phyloP scores from a whole-genome alignment of 2,113 vertebrate genomes.

The Eclectus roratus region DNA sequence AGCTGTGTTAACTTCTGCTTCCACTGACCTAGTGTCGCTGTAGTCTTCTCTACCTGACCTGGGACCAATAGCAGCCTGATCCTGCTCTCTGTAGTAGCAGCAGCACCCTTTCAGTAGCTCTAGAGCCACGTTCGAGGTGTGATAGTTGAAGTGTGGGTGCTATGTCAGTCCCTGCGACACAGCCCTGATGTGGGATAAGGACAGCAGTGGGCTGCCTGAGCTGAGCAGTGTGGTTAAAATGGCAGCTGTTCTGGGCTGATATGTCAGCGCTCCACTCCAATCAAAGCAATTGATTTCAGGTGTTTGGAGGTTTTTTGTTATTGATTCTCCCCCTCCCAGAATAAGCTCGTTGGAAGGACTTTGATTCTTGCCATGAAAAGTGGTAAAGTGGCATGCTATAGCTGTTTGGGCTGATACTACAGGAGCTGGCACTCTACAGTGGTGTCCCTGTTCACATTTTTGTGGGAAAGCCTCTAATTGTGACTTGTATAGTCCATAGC shows the following conservation, averaged over 20 bases:
- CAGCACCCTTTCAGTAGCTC: neutral
- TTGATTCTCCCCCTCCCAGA: accelerated
- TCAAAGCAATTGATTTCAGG: neutral
- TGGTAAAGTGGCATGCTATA: neutral
- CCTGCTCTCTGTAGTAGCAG: neutral
- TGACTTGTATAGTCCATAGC: neutral
- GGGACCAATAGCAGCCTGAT: neutral
- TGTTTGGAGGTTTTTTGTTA: neutral
- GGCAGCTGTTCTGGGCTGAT: neutral
- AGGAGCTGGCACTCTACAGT: neutral
- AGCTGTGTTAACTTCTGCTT: neutral
- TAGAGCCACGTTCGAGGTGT: accelerated
- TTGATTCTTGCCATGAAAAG: neutral
- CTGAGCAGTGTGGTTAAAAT: neutral
- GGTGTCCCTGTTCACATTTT: neutral
- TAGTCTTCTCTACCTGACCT: neutral
- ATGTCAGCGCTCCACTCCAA: neutral
- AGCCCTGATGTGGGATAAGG: accelerated
- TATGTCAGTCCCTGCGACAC: accelerated
- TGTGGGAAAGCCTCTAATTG: neutral
- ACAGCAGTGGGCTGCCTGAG: neutral
- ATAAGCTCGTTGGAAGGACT: neutral
- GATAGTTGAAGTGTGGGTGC: neutral
- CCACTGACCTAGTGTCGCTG: accelerated
- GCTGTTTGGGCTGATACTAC: neutral